Evolutionary conservation across 2,888 invertebrate genomes (phyloP), one percentile per base, ranked within the genome.

Genomic region (Coecobrya sp.): DNA sequence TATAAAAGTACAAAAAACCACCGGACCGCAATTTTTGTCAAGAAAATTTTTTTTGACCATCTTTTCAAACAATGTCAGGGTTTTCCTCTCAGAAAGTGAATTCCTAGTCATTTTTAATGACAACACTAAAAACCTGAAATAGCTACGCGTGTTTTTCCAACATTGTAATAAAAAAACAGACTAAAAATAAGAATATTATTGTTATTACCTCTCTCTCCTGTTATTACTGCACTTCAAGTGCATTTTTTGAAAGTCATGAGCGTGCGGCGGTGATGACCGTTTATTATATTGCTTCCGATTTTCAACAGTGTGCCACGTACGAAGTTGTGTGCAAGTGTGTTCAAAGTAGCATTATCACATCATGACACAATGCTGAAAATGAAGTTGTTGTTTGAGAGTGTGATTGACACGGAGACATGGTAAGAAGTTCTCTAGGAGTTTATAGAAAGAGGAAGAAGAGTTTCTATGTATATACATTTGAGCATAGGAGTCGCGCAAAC

Each of bases 401-500:
- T 93, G 93, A 93, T 93, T 93, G 93, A 93, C 93, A 93, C 86
- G 79, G 62, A 88, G 85, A 65, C 87, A 68, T 86, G 86, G 70
- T 89, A 90, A 92, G 92, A 73, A 52, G 27, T 25, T 79, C 79
- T n/a, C 79, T 27, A n/a, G 79, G 27, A 27, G 45, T 19, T 45
- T 8, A 27, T 30, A 36, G 30, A 30, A 27, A 68, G 13, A 10
- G 42, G 1, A 10, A 70, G 42, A 22, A 27, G 65, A 36, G 16
- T 19, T 19, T 19, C 19, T 10, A n/a, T n/a, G n/a, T n/a, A n/a
- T n/a, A n/a, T n/a, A n/a, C 16, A 2, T 30, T 27, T 16, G 30
- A 30, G 4, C 30, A 30, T 5, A 0, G 2, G 16, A 68, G 62
- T 65, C 22, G 62, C 19, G n/a, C 22, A 3, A 42, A 2, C 49